Evolutionary conservation across 1,140 invertebrate genomes (phyloP).

Genomic region (Telenomus remus): DNA sequence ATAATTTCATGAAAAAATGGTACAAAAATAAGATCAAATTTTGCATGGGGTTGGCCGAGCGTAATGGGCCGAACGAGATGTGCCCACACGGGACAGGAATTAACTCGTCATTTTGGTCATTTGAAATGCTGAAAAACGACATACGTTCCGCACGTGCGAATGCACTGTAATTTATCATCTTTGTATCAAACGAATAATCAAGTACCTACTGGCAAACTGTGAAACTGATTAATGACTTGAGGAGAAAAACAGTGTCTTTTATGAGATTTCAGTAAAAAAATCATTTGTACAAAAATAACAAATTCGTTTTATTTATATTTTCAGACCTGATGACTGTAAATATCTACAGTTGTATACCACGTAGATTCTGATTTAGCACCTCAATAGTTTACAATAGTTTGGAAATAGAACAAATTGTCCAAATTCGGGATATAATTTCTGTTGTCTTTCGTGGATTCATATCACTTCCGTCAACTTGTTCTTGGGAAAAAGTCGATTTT

Average conservation of each 20-base stretch:
- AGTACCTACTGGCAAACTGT: not conserved
- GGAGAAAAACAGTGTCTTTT: too few relatives aligned
- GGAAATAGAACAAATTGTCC: constrained; percentile 18
- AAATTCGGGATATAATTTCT: constrained; percentile 61
- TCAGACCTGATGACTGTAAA: too few relatives aligned
- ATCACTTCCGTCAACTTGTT: constrained; percentile 60
- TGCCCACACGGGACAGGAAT: constrained; percentile 19
- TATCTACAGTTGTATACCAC: too few relatives aligned
- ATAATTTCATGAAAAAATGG: not conserved
- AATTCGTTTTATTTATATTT: too few relatives aligned
- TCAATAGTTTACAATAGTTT: too few relatives aligned
- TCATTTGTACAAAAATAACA: too few relatives aligned
- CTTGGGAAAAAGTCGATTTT: constrained; percentile 59
- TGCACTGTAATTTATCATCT: constrained; percentile 31
- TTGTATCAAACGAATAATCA: constrained; percentile 21
- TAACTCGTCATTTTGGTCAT: constrained; percentile 44
- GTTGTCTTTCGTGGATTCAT: constrained; percentile 60
- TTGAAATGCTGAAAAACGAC: constrained; percentile 31
- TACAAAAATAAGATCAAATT: constrained; percentile 46
- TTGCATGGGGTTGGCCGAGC: constrained; percentile 7
- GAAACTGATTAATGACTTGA: constrained; percentile 6
- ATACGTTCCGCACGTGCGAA: constrained; percentile 22
- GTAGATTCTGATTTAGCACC: too few relatives aligned
- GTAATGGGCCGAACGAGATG: constrained; percentile 18
- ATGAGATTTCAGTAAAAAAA: too few relatives aligned